Conservation (phyloP, 2,113 vertebrate species). For the Uria aalge region DNA sequence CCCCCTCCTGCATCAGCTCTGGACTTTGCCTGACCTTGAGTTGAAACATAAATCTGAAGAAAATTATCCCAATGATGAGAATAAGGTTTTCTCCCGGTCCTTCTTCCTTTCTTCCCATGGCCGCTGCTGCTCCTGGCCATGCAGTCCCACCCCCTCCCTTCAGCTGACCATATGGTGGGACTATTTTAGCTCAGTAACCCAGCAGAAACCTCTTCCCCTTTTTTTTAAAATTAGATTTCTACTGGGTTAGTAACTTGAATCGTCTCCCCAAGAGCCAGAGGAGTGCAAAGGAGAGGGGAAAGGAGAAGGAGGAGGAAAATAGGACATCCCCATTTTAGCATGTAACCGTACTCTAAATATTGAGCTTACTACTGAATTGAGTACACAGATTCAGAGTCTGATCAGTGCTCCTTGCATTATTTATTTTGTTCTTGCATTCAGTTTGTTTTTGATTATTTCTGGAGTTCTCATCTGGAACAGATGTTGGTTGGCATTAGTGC, state of each 20-base stretch:
- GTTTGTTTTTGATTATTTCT: constrained; percentile 1
- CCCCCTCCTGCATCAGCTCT: background rate
- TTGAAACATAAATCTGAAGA: background rate
- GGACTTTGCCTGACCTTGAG: background rate
- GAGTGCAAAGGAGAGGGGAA: background rate
- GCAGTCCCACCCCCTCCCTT: background rate
- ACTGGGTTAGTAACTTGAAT: background rate
- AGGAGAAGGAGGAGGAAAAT: background rate
- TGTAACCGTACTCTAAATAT: background rate
- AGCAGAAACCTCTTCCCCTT: background rate
- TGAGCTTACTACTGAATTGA: background rate
- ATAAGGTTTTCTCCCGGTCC: background rate
- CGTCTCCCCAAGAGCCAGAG: background rate
- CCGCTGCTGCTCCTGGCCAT: background rate
- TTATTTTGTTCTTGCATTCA: background rate
- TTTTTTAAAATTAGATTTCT: background rate
- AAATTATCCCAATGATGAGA: background rate
- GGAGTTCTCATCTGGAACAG: background rate
- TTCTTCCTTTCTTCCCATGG: background rate
- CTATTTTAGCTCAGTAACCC: constrained; percentile 19
- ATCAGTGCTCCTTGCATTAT: background rate
- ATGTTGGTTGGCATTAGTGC: background rate
- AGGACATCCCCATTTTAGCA: background rate
- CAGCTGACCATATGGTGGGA: constrained; percentile 18
- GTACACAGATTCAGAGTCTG: background rate